These are phyloP conservation scores for Benitochromis conjunctus DNA, from an alignment of 2,113 vertebrate genomes.

Conservation along the genomic window DNA sequence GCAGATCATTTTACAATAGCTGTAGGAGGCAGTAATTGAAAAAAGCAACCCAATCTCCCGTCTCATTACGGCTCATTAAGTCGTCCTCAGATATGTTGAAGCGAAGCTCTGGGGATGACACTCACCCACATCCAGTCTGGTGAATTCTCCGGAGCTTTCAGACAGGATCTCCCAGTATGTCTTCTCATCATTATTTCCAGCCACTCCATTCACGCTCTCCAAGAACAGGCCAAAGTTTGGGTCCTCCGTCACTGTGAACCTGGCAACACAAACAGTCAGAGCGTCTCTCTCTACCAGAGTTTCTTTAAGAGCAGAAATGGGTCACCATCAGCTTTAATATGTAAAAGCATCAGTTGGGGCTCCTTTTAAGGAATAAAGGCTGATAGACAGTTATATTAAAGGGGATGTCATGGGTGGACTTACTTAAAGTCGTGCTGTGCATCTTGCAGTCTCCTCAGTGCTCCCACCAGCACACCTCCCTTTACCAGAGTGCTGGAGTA, in stretches of 20 bases:
- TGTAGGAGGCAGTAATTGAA: slow-evolving; percentile 2
- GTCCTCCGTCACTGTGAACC: slow-evolving; percentile 58
- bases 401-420: not conserved
- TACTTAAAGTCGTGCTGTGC: slow-evolving; percentile 55
- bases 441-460: slow-evolving; percentile 57
- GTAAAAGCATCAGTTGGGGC: not conserved
- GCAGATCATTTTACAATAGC: not conserved
- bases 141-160: slow-evolving; percentile 31
- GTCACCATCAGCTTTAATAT: not conserved
- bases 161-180: slow-evolving; percentile 70
- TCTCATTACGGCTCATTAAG: slow-evolving; percentile 47
- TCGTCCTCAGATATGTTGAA: not conserved
- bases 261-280: not conserved
- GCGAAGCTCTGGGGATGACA: slow-evolving; percentile 18
- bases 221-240: slow-evolving; percentile 52
- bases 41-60: slow-evolving; percentile 9
- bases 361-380: not conserved
- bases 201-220: slow-evolving; percentile 69
- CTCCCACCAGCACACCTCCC: slow-evolving; percentile 60
- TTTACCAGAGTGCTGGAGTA: slow-evolving; percentile 36
- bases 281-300: not conserved
- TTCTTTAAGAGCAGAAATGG: not conserved
- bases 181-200: slow-evolving; percentile 32
- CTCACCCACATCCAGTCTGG: slow-evolving; percentile 58
- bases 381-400: not conserved